Conservation (phyloP, 2,888 invertebrate species). For the Cataglyphis albicans region DNA sequence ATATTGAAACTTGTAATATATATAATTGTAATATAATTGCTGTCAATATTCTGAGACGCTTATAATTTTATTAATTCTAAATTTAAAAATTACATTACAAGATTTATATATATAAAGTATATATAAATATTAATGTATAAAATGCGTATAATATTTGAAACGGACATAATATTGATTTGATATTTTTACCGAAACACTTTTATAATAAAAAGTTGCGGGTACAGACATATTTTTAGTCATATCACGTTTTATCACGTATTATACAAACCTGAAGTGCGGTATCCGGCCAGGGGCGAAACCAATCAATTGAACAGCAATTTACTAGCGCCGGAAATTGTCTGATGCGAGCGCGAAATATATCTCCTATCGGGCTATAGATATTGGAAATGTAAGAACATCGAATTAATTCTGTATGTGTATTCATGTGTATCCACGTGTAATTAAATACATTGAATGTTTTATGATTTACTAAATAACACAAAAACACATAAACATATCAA, state of each 20-base stretch:
- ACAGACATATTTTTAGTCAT: constrained; percentile 11
- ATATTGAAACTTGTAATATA: constrained; percentile 2
- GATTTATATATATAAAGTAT: neutral
- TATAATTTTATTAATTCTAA: neutral
- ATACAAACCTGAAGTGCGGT: constrained; percentile 91
- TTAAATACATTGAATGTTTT: neutral
- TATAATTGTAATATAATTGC: neutral
- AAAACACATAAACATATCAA: neutral
- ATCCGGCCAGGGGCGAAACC: constrained; percentile 96
- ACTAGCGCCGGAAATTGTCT: constrained; percentile 96
- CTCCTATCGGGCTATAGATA: constrained; percentile 93
- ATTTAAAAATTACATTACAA: neutral
- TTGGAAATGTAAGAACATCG: neutral
- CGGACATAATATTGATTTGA: neutral
- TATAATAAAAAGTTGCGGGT: neutral
- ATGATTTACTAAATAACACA: constrained; percentile 3
- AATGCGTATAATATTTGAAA: neutral
- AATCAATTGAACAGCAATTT: constrained; percentile 97
- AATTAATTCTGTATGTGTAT: constrained; percentile 25
- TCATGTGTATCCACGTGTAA: neutral
- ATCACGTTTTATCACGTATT: constrained; percentile 2
- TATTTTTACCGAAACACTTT: constrained; percentile 14
- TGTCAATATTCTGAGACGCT: neutral
- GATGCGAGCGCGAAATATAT: constrained; percentile 92
- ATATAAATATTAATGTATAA: neutral